Evolutionary conservation across 2,113 vertebrate genomes (phyloP), one percentile per base, ranked within the genome.

Genomic region (Anthoscopus minutus): DNA sequence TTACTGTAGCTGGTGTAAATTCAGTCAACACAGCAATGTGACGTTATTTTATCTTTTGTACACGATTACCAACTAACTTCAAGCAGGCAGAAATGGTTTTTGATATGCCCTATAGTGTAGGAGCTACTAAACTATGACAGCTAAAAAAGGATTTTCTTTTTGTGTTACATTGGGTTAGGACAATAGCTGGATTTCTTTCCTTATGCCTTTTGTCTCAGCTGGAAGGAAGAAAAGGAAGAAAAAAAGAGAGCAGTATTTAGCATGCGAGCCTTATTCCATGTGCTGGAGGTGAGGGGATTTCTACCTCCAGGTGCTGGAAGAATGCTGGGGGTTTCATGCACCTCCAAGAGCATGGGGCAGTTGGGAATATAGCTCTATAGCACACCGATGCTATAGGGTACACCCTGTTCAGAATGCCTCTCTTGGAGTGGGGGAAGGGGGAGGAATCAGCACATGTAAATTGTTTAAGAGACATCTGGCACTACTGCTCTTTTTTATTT

Each of bases 401-500:
- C 51, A 56, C 33, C 62, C 70, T 0, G 7, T 28, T 82, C 66
- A 77, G 66, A 93, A 27, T 30, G 64, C 70, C 21, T 51, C 21
- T 50, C 56, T 8, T 25, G 25, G 57, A 44, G 66, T 90, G 86
- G 91, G 91, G 81, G 94, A 86, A 74, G 86, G 94, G 72, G 60
- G 6, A 83, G 72, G 28, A 86, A 64, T 88, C 44, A 86, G 85
- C 92, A 90, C 92, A 56, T 91, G 89, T 44, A 94, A 72, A 79
- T 92, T 60, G 67, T 95, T 95, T 91, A 76, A 66, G 74, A 95
- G 74, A 95, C 85, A 91, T 88, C 87, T 91, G 89, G 81, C 85
- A 86, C 88, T 94, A 69, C 89, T 94, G 89, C 42, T 77, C 2
- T 4, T 64, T 72, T 35, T 69, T 47, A 38, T 73, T 42, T n/a